Evolutionary conservation across 2,888 invertebrate genomes (phyloP).

Genomic region (Pachliopta kotzebuea): DNA sequence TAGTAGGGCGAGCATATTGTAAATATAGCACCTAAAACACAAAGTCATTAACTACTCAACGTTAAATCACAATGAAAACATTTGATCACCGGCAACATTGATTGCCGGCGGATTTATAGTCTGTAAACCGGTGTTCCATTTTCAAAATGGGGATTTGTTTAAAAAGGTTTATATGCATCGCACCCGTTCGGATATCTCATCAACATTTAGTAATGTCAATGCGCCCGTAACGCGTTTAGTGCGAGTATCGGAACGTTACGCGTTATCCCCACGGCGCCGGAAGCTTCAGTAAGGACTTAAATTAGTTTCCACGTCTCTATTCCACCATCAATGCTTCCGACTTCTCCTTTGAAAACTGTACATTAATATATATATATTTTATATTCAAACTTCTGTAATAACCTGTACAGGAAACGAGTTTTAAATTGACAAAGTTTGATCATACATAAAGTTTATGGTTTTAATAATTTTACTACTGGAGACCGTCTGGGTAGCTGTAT

Average conservation of each 20-base stretch:
- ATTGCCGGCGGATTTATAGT: slow-evolving; percentile 2
- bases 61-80: too few species aligned
- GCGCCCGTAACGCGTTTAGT: slow-evolving; percentile 20
- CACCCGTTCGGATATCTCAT: slow-evolving; percentile 8
- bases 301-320: slow-evolving; percentile 26
- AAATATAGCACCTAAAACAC: too few species aligned
- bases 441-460: not conserved
- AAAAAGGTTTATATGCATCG: not conserved
- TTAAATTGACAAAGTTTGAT: not conserved
- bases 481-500: too few species aligned
- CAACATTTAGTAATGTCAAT: slow-evolving; percentile 20
- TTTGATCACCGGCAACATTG: not conserved
- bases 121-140: not conserved
- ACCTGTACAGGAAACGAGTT: slow-evolving; percentile 8
- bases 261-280: slow-evolving; percentile 13
- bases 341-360: too few species aligned
- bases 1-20: too few species aligned
- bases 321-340: too few species aligned
- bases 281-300: slow-evolving; percentile 12
- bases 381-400: slow-evolving; percentile 16
- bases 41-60: too few species aligned
- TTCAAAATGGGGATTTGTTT: slow-evolving; percentile 3
- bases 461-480: too few species aligned
- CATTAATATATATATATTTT: slow-evolving; percentile 3
- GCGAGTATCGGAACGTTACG: slow-evolving; percentile 12